Conservation (phyloP, 2,113 vertebrate genomes). For the Chelonoidis abingdonii region DNA sequence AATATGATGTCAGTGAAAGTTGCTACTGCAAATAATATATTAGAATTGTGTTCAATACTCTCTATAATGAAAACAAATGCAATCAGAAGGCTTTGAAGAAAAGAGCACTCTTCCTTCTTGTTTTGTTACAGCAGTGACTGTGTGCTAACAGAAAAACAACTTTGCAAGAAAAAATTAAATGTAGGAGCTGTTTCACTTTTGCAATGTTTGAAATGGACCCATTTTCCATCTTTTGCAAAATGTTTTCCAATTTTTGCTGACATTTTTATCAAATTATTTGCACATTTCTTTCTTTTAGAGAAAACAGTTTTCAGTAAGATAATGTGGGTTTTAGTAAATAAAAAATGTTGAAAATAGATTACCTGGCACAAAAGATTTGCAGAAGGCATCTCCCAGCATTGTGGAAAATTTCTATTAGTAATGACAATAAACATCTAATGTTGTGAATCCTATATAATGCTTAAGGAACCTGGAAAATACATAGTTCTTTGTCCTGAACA, state of each 20-base stretch:
- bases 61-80: not conserved
- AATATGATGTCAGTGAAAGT: not conserved
- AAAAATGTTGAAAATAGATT: not conserved
- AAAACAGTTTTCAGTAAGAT: not conserved
- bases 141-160: not conserved
- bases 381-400: not conserved
- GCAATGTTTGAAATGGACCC: not conserved
- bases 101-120: not conserved
- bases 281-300: not conserved
- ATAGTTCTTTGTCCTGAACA: not conserved
- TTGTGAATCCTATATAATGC: not conserved
- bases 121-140: not conserved
- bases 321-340: not conserved
- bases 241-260: not conserved
- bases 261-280: not conserved
- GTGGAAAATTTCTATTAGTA: not conserved
- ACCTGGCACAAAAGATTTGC: not conserved
- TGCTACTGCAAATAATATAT: not conserved
- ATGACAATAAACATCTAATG: not conserved
- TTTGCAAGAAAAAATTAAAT: not conserved
- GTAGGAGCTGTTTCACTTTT: not conserved
- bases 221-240: not conserved
- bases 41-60: not conserved
- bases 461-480: not conserved
- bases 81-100: slow-evolving; percentile 13